Evolutionary conservation across 2,797 vertebrate species (phyloP).

Genomic region (Uromys caudimaculatus): DNA sequence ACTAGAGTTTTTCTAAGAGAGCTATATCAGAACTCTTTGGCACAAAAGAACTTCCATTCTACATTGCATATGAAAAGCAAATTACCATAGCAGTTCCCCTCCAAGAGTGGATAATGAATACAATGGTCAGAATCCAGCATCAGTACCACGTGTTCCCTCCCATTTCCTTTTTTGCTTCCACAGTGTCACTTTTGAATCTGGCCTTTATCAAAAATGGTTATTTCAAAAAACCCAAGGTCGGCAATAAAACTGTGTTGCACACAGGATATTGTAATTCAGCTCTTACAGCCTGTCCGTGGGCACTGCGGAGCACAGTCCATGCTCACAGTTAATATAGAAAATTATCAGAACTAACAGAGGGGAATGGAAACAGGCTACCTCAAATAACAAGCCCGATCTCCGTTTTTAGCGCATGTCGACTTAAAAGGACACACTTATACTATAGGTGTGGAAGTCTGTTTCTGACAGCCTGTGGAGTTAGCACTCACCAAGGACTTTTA

Average conservation of each 20-base stretch:
- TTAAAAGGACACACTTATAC: background rate
- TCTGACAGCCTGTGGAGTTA: constrained; percentile 53
- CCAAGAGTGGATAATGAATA: constrained; percentile 60
- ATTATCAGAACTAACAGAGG: constrained; percentile 33
- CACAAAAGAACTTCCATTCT: constrained; percentile 72
- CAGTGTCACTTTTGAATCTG: constrained; percentile 59
- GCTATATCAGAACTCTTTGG: constrained; percentile 64
- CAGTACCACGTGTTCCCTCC: background rate
- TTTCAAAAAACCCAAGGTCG: background rate
- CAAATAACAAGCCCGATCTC: background rate
- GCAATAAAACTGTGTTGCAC: constrained; percentile 18
- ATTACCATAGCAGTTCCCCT: constrained; percentile 68
- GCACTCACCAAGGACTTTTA: constrained; percentile 64
- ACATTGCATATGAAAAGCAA: constrained; percentile 71
- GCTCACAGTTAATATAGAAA: constrained; percentile 48
- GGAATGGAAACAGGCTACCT: background rate
- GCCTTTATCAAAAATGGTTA: constrained; percentile 64
- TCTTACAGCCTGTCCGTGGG: background rate
- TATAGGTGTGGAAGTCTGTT: background rate
- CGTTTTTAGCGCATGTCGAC: background rate
- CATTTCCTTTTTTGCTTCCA: constrained; percentile 42
- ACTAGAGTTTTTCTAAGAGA: constrained; percentile 43
- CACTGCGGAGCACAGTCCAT: background rate
- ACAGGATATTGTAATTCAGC: constrained; percentile 42
- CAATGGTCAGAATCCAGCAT: constrained; percentile 25